Evolutionary conservation across 2,797 vertebrate genomes (phyloP).

Genomic region (Trichosurus vulpecula): DNA sequence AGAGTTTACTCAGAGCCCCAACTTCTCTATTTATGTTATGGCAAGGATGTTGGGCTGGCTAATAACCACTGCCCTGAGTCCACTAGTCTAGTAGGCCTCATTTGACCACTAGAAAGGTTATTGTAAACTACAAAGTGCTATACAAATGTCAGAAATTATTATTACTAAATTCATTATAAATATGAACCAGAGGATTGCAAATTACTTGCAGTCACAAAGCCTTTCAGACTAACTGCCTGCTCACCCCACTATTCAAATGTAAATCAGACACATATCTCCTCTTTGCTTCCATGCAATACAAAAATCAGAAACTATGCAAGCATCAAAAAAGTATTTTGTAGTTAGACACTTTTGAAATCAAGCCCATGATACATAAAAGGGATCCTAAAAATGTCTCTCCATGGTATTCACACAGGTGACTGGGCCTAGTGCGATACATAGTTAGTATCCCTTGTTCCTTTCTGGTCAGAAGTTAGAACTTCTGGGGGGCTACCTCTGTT

Average conservation of each 20-base stretch:
- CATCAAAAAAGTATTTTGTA: constrained; percentile 6
- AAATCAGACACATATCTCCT: constrained; percentile 37
- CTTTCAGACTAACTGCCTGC: neutral
- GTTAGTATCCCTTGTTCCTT: neutral
- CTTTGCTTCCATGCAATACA: constrained; percentile 45
- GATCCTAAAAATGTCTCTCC: neutral
- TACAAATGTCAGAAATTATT: neutral
- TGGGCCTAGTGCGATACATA: neutral
- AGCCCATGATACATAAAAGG: neutral
- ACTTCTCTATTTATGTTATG: neutral
- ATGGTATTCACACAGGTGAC: neutral
- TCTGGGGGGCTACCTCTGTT: neutral
- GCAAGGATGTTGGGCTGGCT: neutral
- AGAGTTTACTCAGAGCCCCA: neutral
- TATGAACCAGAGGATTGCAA: neutral
- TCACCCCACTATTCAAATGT: neutral
- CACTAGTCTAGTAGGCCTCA: neutral
- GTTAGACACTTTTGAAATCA: neutral
- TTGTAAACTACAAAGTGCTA: neutral
- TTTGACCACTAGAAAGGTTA: neutral
- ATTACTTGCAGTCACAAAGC: neutral
- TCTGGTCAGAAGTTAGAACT: neutral
- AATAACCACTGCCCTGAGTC: neutral
- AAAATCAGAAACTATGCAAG: neutral
- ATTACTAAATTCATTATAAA: neutral